Percentiles rank a stretch among this genome's conserved stretches.
Conservation (phyloP, 2,888 invertebrate genomes). For the Agrochola circellaris region DNA sequence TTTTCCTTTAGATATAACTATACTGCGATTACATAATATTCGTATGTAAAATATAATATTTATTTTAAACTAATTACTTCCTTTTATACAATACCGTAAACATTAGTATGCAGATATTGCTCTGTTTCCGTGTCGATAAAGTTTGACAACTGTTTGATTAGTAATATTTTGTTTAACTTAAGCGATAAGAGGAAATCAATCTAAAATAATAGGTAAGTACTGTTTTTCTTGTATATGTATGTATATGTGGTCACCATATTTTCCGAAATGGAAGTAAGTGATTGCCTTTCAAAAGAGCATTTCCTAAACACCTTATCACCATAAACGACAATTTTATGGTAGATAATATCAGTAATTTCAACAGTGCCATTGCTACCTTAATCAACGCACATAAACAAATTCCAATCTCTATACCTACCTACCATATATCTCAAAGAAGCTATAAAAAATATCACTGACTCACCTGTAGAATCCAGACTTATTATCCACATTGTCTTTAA, state of each 20-base stretch:
- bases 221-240: background rate
- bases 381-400: background rate
- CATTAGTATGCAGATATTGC: constrained; percentile 15
- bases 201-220: background rate
- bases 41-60: background rate
- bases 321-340: background rate
- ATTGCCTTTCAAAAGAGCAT: background rate
- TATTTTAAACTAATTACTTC: constrained; percentile 6
- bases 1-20: background rate
- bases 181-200: too few species aligned
- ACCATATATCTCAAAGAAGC: background rate
- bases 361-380: background rate
- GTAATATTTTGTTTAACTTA: background rate
- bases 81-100: background rate
- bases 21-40: constrained; percentile 4
- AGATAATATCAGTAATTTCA: background rate
- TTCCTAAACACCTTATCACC: background rate
- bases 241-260: background rate
- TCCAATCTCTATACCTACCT: background rate
- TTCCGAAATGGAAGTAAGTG: background rate
- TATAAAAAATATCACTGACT: constrained; percentile 39
- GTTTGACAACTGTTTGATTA: constrained; percentile 12
- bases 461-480: constrained; percentile 92
- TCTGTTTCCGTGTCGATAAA: constrained; percentile 25
- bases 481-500: constrained; percentile 94